Percentiles rank a stretch among this genome's conserved stretches.
Conservation (phyloP, 2,888 invertebrate species). For the Coecobrya sp. region DNA sequence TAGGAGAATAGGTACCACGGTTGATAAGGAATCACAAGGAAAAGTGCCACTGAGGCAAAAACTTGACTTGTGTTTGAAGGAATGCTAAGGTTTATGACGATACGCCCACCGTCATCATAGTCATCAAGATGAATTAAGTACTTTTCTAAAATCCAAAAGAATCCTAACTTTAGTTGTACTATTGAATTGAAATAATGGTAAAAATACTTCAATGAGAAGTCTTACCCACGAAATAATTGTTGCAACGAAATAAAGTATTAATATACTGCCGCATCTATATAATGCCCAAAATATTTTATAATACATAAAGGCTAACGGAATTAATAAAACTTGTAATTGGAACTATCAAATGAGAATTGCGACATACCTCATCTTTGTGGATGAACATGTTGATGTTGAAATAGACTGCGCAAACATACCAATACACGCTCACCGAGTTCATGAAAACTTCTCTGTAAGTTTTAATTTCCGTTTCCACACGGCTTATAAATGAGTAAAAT, state of each 20-base stretch:
- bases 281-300: not conserved
- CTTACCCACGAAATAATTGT: constrained; percentile 65
- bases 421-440: constrained; percentile 71
- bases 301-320: no score
- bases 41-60: constrained; percentile 66
- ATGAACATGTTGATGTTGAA: constrained; percentile 71
- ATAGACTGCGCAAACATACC: constrained; percentile 73
- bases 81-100: constrained; percentile 74
- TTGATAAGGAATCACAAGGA: constrained; percentile 73
- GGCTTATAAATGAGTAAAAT: constrained; percentile 68
- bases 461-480: constrained; percentile 47
- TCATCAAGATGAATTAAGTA: constrained; percentile 66
- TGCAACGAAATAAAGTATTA: constrained; percentile 73
- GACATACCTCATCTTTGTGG: constrained; percentile 67
- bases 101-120: constrained; percentile 65
- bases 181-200: not conserved
- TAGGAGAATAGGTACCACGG: constrained; percentile 77
- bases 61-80: constrained; percentile 74
- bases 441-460: constrained; percentile 77
- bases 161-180: not conserved
- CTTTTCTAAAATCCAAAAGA: constrained; percentile 40
- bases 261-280: constrained; percentile 69
- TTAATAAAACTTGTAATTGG: not conserved
- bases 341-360: not conserved
- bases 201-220: no score